Base-by-base conservation (phyloP, 2,797 vertebrate genomes). In the Cynopterus sphinx region DNA sequence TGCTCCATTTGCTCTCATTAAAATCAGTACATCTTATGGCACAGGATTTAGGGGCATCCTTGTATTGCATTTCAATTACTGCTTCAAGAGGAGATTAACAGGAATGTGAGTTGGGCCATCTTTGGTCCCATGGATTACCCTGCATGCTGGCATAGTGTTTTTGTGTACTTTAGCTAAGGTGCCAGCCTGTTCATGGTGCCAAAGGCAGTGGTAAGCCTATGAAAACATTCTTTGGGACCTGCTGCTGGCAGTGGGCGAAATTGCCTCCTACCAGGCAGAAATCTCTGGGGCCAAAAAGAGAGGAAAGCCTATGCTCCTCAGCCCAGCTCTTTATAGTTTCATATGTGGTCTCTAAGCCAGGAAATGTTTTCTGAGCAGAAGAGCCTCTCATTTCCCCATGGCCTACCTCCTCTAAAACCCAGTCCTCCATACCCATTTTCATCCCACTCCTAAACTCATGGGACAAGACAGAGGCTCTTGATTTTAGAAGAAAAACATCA, bases 251-350 rank as follows among this genome's bases (percentile, higher is more conserved):
- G 96, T 96, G 91, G 90, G 90, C 91, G 89, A 93, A 6, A 0
- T 81, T 95, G 96, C 97, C 94, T 93, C 95, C 89, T 93, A 77
- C 88, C 84, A 91, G 96, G 96, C 89, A 88, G 87, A 96, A 97
- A 94, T 77, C 81, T 96, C 96, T 90, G 89, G 82, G 97, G 92
- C 94, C 96, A 96, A 97, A 96, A 97, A 96, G 81, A 78, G 97
- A 95, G 33, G 33, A 33, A 33, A 33, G 33, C 2, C 33, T 33
- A 33, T 33, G 33, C 33, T 33, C 33, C 33, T 33, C 33, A 33
- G 33, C 28, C 53, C 24, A 36, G 31, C 82, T 73, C 39, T 41
- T 65, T 41, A 6, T 1, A 9, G 6, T 49, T 1, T 2, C 28
- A 0, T 1, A 2, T 22, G 43, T 77, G 4, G 53, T 59, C 78